Evolutionary conservation across 2,888 invertebrate genomes (phyloP).

Genomic region (Athetis lepigone): DNA sequence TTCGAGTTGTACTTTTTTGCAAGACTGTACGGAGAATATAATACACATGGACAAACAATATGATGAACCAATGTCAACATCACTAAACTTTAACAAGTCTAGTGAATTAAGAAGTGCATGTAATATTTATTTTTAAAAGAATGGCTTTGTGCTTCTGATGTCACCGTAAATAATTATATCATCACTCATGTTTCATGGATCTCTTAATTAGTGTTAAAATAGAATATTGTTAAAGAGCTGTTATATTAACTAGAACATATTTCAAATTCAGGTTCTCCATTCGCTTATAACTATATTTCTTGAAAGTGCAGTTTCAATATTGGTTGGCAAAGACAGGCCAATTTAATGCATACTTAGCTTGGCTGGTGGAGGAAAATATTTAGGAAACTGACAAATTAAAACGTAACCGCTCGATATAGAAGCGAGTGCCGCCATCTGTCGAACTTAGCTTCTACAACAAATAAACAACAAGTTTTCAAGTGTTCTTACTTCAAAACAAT

Average conservation of each 20-base stretch:
- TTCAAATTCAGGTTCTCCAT: slow-evolving; percentile 57
- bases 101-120: slow-evolving; percentile 25
- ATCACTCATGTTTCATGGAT: slow-evolving; percentile 28
- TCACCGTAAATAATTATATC: slow-evolving; percentile 34
- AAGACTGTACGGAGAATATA: slow-evolving; percentile 17
- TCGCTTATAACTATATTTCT: slow-evolving; percentile 8
- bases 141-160: slow-evolving; percentile 36
- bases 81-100: slow-evolving; percentile 32
- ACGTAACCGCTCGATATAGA: neutral
- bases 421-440: slow-evolving; percentile 31
- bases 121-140: slow-evolving; percentile 24
- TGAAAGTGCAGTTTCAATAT: slow-evolving; percentile 19
- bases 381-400: slow-evolving; percentile 37
- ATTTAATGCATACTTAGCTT: slow-evolving; percentile 28
- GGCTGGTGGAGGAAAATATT: slow-evolving; percentile 49
- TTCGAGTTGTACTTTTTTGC: slow-evolving; percentile 11
- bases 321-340: slow-evolving; percentile 3
- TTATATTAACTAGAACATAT: slow-evolving; percentile 45
- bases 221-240: slow-evolving; percentile 22
- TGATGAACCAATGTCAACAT: slow-evolving; percentile 27
- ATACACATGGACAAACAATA: slow-evolving; percentile 10
- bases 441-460: too few relatives aligned
- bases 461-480: slow-evolving; percentile 22
- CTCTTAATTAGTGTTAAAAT: slow-evolving; percentile 23
- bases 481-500: slow-evolving; percentile 31